phyloP scores from a whole-genome alignment of 2,797 vertebrate genomes.

The Acanthurus lineatus region DNA sequence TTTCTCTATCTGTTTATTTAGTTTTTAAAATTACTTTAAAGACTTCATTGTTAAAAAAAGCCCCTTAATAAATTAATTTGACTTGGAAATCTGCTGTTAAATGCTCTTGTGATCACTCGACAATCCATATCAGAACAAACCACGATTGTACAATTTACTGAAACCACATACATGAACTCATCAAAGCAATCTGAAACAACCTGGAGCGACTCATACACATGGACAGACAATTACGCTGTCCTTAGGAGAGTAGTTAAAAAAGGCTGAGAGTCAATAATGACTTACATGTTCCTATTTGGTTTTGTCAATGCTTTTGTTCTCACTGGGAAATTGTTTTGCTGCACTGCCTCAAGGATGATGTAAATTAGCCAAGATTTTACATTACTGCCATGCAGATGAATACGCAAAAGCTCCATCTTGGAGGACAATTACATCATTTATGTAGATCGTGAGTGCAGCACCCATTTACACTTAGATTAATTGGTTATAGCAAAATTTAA shows the following conservation, averaged over 20 bases:
- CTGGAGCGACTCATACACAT: slow-evolving; percentile 76
- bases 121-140: slow-evolving; percentile 50
- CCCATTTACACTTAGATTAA: slow-evolving; percentile 64
- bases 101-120: slow-evolving; percentile 42
- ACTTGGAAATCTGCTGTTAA: slow-evolving; percentile 47
- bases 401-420: slow-evolving; percentile 49
- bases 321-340: slow-evolving; percentile 77
- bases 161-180: slow-evolving; percentile 69
- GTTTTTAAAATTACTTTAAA: slow-evolving; percentile 22
- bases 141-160: slow-evolving; percentile 58
- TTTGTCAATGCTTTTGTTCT: slow-evolving; percentile 74
- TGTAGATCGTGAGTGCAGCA: slow-evolving; percentile 35
- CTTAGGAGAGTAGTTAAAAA: slow-evolving; percentile 84
- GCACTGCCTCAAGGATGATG: slow-evolving; percentile 78
- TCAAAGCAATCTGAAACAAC: slow-evolving; percentile 79
- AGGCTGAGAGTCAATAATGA: slow-evolving; percentile 84
- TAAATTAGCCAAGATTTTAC: slow-evolving; percentile 76
- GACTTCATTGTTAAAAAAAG: slow-evolving; percentile 1
- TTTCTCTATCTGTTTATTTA: not conserved
- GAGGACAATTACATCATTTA: slow-evolving; percentile 67
- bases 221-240: slow-evolving; percentile 78
- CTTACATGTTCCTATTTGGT: slow-evolving; percentile 81
- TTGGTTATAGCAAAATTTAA: slow-evolving; percentile 27
- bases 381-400: slow-evolving; percentile 68
- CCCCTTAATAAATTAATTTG: slow-evolving; percentile 12